A percentile compares a stretch with the other conserved stretches of the same genome.
phyloP scores from a whole-genome alignment of 2,797 vertebrate species.

The Pteronotus mesoamericanus region DNA sequence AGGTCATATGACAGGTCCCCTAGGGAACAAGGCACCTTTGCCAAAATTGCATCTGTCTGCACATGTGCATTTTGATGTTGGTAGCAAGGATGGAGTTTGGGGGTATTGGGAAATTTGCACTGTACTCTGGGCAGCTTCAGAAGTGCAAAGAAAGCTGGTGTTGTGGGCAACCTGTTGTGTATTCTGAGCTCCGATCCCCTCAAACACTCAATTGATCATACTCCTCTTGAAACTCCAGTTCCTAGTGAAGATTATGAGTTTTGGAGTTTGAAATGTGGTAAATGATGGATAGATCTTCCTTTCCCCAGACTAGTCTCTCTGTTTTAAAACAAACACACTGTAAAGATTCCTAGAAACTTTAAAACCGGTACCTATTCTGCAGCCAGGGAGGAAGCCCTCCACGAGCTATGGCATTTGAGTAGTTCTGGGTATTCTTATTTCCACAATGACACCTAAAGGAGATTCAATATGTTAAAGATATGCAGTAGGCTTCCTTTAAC shows the following conservation, averaged over 20 bases:
- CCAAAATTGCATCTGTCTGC: not conserved
- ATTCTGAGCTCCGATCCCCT: not conserved
- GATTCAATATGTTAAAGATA: not conserved
- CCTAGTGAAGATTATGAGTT: not conserved
- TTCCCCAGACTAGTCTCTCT: not conserved
- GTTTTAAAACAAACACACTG: not conserved
- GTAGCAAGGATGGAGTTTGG: too few relatives aligned
- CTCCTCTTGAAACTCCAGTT: not conserved
- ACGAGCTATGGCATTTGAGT: not conserved
- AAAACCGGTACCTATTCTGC: not conserved
- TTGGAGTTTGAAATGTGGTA: not conserved
- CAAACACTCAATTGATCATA: not conserved
- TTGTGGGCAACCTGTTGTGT: not conserved
- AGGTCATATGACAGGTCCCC: slow-evolving; percentile 38
- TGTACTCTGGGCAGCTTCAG: not conserved
- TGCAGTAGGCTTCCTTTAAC: not conserved
- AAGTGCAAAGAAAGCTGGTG: not conserved
- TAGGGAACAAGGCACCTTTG: slow-evolving; percentile 29
- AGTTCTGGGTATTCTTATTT: not conserved
- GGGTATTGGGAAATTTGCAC: not conserved
- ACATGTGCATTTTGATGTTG: not conserved
- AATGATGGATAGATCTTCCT: not conserved
- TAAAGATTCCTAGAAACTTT: not conserved
- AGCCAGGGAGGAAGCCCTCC: not conserved
- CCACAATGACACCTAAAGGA: not conserved